phyloP scores from a whole-genome alignment of 1,140 invertebrate species.

The Eumaeus atala region DNA sequence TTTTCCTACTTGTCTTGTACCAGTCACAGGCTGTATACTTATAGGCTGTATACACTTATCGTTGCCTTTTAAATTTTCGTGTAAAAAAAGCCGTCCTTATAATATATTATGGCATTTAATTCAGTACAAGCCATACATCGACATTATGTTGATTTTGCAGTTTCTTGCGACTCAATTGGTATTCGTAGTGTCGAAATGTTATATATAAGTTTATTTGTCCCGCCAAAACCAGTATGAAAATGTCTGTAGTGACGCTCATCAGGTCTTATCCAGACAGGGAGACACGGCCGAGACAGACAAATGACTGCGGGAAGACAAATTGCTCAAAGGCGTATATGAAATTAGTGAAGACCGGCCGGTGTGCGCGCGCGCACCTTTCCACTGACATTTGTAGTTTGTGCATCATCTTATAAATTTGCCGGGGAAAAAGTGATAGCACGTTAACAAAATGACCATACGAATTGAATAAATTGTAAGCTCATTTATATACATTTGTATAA shows the following conservation, averaged over 20 bases:
- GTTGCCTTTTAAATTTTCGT: no score
- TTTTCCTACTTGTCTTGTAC: no score
- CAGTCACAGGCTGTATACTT: no score
- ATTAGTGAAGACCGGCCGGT: slow-evolving; percentile 14
- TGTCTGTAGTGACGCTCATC: slow-evolving; percentile 7
- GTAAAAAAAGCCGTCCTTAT: no score
- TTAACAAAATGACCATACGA: slow-evolving; percentile 16
- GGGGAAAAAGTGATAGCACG: slow-evolving; percentile 8
- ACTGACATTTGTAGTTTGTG: slow-evolving; percentile 16
- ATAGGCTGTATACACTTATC: no score
- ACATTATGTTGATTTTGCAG: no score
- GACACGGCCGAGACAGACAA: slow-evolving; percentile 13
- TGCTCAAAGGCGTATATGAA: slow-evolving; percentile 13
- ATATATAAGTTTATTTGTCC: not conserved
- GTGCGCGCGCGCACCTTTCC: slow-evolving; percentile 14
- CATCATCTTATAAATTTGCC: slow-evolving; percentile 14
- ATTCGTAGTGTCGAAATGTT: not conserved
- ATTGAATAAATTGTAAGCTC: not conserved
- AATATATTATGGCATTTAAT: no score
- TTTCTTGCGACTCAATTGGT: no score
- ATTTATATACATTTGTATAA: no score
- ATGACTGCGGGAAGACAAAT: slow-evolving; percentile 19
- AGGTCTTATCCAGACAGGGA: slow-evolving; percentile 13
- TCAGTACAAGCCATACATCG: no score
- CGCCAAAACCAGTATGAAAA: slow-evolving; percentile 9